Conservation (phyloP, 1,140 invertebrate genomes). For the Platyscapa corneri region DNA sequence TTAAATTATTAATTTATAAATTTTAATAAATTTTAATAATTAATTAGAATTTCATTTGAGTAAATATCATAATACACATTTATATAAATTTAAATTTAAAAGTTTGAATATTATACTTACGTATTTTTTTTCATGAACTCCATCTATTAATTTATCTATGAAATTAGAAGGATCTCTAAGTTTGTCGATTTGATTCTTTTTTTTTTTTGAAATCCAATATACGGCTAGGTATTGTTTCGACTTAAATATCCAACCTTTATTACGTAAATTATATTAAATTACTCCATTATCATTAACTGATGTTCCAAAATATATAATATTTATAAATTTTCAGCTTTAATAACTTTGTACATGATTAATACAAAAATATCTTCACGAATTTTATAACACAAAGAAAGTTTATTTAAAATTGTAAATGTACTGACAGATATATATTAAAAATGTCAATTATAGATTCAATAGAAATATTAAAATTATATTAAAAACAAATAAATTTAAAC, state of each 20-base stretch:
- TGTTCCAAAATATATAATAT: not conserved
- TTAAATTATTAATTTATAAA: too few species aligned
- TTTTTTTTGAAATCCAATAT: slow-evolving; percentile 20
- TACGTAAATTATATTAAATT: slow-evolving; percentile 14
- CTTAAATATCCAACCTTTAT: slow-evolving; percentile 30
- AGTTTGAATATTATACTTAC: slow-evolving; percentile 1
- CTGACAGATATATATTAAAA: too few species aligned
- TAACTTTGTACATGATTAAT: not conserved
- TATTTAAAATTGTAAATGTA: too few species aligned
- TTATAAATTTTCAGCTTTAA: too few species aligned
- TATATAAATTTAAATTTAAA: not conserved
- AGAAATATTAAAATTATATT: too few species aligned
- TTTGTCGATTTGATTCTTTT: not conserved
- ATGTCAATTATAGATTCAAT: too few species aligned
- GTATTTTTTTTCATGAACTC: not conserved
- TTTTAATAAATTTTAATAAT: too few species aligned
- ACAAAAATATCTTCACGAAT: too few species aligned
- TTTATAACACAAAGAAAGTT: not conserved
- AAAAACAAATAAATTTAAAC: too few species aligned
- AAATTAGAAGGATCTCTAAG: not conserved
- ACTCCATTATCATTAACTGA: not conserved
- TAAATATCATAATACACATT: too few species aligned
- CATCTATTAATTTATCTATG: slow-evolving; percentile 15
- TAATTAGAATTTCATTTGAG: too few species aligned
- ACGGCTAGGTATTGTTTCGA: not conserved